Evolutionary conservation across 2,113 vertebrate species (phyloP).

Genomic region (Ursus arctos): DNA sequence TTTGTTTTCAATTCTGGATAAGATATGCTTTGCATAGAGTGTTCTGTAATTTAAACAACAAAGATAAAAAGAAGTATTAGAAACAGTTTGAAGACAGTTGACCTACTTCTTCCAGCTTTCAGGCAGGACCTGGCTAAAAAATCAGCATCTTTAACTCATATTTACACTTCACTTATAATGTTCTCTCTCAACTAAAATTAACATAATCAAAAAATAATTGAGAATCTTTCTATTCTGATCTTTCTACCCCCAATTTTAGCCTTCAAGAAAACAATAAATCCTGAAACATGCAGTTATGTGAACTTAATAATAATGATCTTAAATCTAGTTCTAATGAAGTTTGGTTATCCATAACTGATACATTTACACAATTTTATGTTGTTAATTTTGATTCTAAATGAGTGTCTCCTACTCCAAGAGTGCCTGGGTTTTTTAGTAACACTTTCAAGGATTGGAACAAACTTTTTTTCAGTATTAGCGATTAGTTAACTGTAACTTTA

Average conservation of each 20-base stretch:
- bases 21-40: not conserved
- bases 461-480: not conserved
- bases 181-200: not conserved
- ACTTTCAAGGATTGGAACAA: not conserved
- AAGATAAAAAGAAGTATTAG: not conserved
- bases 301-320: slow-evolving; percentile 28
- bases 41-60: not conserved
- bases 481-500: slow-evolving; percentile 5
- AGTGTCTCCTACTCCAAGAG: not conserved
- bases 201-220: not conserved
- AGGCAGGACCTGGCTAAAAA: not conserved
- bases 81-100: not conserved
- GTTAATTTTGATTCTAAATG: slow-evolving; percentile 39
- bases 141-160: not conserved
- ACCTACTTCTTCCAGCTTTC: not conserved
- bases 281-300: not conserved
- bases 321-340: not conserved
- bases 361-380: not conserved
- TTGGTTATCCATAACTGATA: not conserved
- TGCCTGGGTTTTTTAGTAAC: not conserved
- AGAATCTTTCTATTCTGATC: not conserved
- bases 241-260: not conserved
- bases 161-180: not conserved
- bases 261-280: slow-evolving; percentile 19
- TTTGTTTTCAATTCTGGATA: slow-evolving; percentile 35